Conservation (phyloP, 2,888 invertebrate genomes). For the Phalera bucephala region DNA sequence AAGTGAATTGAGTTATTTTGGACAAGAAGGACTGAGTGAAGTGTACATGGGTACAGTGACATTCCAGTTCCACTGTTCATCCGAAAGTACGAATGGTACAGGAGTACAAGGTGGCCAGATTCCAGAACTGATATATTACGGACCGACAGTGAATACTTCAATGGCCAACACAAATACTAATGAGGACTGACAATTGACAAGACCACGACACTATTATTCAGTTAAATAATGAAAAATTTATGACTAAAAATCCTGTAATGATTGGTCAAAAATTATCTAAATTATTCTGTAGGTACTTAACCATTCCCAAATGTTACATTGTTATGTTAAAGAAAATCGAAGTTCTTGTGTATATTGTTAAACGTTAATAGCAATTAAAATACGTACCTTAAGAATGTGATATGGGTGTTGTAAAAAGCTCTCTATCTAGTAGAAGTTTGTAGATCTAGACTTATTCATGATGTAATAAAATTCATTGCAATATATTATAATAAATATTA, state of each 20-base stretch:
- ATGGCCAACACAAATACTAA: conserved; percentile 65
- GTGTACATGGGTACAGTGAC: conserved; percentile 96
- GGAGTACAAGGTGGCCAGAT: conserved; percentile 99
- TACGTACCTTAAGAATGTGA: conserved; percentile 73
- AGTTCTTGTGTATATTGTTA: conserved; percentile 72
- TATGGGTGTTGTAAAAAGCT: conserved; percentile 80
- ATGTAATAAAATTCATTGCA: conserved; percentile 51
- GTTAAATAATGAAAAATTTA: no score
- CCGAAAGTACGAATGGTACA: conserved; percentile 98
- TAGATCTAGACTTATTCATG: conserved; percentile 56
- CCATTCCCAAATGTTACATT: conserved; percentile 67
- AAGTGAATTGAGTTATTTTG: conserved; percentile 97
- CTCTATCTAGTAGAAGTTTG: conserved; percentile 67
- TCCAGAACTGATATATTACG: conserved; percentile 97
- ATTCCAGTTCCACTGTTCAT: conserved; percentile 98
- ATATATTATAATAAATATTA: conserved; percentile 41
- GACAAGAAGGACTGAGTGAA: conserved; percentile 98
- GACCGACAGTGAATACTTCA: conserved; percentile 85
- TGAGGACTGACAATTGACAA: conserved; percentile 76
- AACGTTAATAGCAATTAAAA: conserved; percentile 54
- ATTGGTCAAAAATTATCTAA: conserved; percentile 21
- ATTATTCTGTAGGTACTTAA: conserved; percentile 41
- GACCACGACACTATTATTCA: conserved; percentile 58
- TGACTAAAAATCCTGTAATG: conserved; percentile 23
- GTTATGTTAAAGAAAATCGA: conserved; percentile 55